These are phyloP conservation scores for Notodonta ziczac DNA, from an alignment of 2,888 invertebrate species.

Conservation along the genomic window DNA sequence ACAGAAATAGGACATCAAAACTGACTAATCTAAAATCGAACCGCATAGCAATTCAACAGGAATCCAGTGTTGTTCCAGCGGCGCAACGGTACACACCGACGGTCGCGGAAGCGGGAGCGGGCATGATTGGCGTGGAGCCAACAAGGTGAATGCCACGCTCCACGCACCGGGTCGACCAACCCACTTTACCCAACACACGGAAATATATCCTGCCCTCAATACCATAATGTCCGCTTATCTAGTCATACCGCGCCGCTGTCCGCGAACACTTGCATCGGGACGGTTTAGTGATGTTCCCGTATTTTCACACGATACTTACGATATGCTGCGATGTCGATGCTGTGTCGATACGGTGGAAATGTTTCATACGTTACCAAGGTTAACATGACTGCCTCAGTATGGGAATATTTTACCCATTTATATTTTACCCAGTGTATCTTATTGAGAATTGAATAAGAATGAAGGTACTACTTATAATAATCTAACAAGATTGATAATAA, in stretches of 20 bases:
- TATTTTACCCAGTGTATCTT: too few species aligned
- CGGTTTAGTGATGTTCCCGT: constrained; percentile 36
- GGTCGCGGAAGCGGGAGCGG: constrained; percentile 40
- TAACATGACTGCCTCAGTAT: background rate
- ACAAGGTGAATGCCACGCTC: constrained; percentile 84
- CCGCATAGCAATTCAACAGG: constrained; percentile 39
- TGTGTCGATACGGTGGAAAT: constrained; percentile 38
- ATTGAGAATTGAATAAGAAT: background rate
- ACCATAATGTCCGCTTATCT: constrained; percentile 53
- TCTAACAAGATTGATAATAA: background rate
- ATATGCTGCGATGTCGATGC: constrained; percentile 28
- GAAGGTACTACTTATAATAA: background rate
- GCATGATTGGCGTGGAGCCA: constrained; percentile 68
- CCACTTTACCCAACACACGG: constrained; percentile 73
- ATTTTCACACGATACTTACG: constrained; percentile 32
- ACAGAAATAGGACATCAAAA: constrained; percentile 38
- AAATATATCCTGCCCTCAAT: constrained; percentile 56
- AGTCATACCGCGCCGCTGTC: constrained; percentile 41
- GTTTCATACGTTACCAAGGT: constrained; percentile 13
- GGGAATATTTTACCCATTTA: too few species aligned
- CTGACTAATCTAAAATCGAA: constrained; percentile 40
- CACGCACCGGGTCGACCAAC: constrained; percentile 72
- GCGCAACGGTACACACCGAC: constrained; percentile 35
- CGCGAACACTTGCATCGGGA: constrained; percentile 38
- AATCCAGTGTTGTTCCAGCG: constrained; percentile 39